These are phyloP conservation scores for Bagarius yarrelli DNA, from an alignment of 2,113 vertebrate species.

Conservation along the genomic window DNA sequence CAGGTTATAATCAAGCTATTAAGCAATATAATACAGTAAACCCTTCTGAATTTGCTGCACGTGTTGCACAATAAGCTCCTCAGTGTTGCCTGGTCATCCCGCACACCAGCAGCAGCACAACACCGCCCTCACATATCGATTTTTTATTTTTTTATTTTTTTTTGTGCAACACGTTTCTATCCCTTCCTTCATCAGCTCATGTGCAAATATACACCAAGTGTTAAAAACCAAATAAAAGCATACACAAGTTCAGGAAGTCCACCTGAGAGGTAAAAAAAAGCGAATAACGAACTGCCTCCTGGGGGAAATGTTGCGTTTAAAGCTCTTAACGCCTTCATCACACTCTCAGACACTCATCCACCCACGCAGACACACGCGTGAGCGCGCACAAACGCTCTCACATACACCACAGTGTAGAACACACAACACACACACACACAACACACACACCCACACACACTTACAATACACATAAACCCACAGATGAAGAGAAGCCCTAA, in stretches of 20 bases:
- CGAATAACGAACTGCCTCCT: not conserved
- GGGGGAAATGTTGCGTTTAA: not conserved
- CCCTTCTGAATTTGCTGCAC: not conserved
- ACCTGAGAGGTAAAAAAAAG: too few relatives aligned
- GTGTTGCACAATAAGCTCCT: not conserved
- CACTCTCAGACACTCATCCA: slow-evolving; percentile 28
- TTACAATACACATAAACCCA: not conserved
- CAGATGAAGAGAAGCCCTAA: not conserved
- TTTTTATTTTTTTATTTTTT: not conserved
- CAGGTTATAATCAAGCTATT: too few relatives aligned
- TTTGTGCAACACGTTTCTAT: not conserved
- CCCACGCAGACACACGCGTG: not conserved
- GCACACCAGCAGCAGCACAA: not conserved
- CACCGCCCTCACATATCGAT: not conserved
- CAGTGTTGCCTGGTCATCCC: not conserved
- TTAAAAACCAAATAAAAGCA: too few relatives aligned
- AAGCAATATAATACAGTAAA: too few relatives aligned
- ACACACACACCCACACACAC: not conserved
- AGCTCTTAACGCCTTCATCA: slow-evolving; percentile 17
- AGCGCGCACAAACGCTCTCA: not conserved
- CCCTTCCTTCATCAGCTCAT: not conserved
- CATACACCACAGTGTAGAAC: not conserved
- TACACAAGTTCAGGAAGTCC: not conserved
- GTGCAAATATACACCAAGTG: not conserved
- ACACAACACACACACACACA: not conserved